phyloP scores from a whole-genome alignment of 2,888 invertebrate genomes.

The Cryptosula pallasiana region DNA sequence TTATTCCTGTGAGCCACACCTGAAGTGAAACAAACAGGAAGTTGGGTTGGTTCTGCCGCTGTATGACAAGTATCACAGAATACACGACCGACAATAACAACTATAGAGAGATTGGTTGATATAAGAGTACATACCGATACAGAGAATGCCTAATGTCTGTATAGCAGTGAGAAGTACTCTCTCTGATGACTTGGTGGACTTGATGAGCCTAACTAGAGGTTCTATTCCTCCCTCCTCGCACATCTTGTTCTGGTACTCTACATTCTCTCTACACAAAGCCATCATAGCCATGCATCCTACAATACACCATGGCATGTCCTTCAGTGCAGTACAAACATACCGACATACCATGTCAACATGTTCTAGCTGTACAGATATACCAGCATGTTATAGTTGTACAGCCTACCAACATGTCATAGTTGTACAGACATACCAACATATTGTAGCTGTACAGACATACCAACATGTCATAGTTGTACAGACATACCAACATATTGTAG shows the following conservation, averaged over 20 bases:
- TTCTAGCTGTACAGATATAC: neutral
- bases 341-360: neutral
- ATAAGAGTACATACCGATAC: slow-evolving; percentile 52
- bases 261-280: slow-evolving; percentile 47
- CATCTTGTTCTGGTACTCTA: slow-evolving; percentile 49
- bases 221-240: slow-evolving; percentile 48
- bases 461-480: neutral
- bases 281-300: slow-evolving; percentile 51
- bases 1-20: slow-evolving; percentile 52
- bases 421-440: too few relatives aligned
- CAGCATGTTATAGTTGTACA: too few relatives aligned
- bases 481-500: slow-evolving; percentile 52
- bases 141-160: slow-evolving; percentile 49
- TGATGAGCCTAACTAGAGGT: slow-evolving; percentile 47
- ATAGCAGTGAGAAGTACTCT: slow-evolving; percentile 49
- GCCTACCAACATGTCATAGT: neutral
- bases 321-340: neutral
- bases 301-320: too few relatives aligned
- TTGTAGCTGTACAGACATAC: neutral
- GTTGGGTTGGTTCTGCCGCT: too few relatives aligned
- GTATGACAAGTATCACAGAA: too few relatives aligned
- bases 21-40: slow-evolving; percentile 31
- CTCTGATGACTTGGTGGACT: slow-evolving; percentile 43
- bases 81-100: too few relatives aligned
- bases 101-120: too few relatives aligned